Conservation (phyloP, 2,797 vertebrate genomes). For the Phataginus tricuspis region DNA sequence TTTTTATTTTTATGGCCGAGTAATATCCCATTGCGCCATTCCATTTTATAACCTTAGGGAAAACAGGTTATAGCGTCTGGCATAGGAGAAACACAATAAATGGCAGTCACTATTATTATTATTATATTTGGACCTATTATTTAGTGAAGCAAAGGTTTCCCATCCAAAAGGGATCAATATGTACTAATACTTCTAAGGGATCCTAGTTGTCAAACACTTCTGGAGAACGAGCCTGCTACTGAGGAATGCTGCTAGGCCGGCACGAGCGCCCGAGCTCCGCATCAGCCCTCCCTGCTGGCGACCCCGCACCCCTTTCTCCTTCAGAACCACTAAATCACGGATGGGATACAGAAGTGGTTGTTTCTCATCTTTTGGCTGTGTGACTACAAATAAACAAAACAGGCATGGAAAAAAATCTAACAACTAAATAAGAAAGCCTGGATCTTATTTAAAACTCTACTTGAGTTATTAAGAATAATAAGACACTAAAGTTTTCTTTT, state of each 20-base stretch:
- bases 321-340: neutral
- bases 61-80: neutral
- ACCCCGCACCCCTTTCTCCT: neutral
- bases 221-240: neutral
- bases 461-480: constrained; percentile 25
- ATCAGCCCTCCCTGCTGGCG: neutral
- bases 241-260: neutral
- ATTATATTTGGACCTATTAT: neutral
- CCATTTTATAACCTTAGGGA: neutral
- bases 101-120: neutral
- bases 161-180: neutral
- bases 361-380: neutral
- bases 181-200: neutral
- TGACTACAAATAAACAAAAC: neutral
- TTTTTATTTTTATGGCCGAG: too few relatives aligned
- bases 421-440: neutral
- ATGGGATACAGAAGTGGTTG: neutral
- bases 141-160: neutral
- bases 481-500: neutral
- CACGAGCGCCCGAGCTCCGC: neutral
- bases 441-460: neutral
- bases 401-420: neutral
- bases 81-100: neutral
- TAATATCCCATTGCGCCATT: too few relatives aligned
- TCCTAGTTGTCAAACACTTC: neutral